phyloP scores from a whole-genome alignment of 2,888 invertebrate species.

The Mesorhabditis spiculigera region DNA sequence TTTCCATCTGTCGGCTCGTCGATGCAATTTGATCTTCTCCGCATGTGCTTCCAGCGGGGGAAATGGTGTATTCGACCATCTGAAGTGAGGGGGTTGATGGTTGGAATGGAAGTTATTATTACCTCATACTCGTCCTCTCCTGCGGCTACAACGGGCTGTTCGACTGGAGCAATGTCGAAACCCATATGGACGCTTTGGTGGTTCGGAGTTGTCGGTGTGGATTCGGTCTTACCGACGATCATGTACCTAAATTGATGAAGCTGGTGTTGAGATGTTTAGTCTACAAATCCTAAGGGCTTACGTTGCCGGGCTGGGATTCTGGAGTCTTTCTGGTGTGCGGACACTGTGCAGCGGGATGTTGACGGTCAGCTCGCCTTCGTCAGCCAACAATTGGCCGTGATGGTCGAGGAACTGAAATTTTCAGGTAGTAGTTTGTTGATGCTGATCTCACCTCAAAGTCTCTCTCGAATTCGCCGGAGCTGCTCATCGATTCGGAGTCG shows the following conservation, averaged over 20 bases:
- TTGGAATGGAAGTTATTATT: too few relatives aligned
- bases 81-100: too few relatives aligned
- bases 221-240: conserved; percentile 35
- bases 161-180: neutral
- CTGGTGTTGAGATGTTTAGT: too few relatives aligned
- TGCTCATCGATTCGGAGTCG: neutral
- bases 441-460: neutral
- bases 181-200: neutral
- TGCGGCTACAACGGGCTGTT: neutral
- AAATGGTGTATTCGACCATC: neutral
- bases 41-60: neutral
- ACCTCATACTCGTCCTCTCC: neutral
- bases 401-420: neutral
- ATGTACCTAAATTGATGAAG: conserved; percentile 26
- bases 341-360: conserved; percentile 31
- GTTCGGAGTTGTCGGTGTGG: conserved; percentile 26
- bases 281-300: too few relatives aligned
- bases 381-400: conserved; percentile 8
- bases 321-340: too few relatives aligned
- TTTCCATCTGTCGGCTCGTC: neutral
- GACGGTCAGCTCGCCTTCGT: conserved; percentile 32
- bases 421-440: too few relatives aligned
- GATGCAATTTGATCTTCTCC: neutral
- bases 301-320: too few relatives aligned
- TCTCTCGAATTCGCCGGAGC: conserved; percentile 3